Percentiles rank a stretch among this genome's conserved stretches.
phyloP scores from a whole-genome alignment of 2,797 vertebrate genomes.

The Antrozous pallidus region DNA sequence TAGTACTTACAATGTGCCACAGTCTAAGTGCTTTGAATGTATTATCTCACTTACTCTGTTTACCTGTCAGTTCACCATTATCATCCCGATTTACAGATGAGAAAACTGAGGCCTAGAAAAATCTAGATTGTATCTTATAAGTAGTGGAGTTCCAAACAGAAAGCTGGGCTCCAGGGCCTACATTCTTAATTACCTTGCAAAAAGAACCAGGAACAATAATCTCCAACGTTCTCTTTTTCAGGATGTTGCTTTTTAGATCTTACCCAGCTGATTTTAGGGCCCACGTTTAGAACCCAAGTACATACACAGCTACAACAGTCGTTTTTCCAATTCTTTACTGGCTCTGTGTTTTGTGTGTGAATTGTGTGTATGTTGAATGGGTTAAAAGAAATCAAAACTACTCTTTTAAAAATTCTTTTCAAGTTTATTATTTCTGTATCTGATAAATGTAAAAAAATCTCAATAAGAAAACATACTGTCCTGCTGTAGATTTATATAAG shows the following conservation, averaged over 20 bases:
- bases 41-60: not conserved
- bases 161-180: not conserved
- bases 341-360: not conserved
- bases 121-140: not conserved
- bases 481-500: not conserved
- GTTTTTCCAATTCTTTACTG: not conserved
- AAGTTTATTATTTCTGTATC: not conserved
- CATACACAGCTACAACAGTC: not conserved
- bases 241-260: slow-evolving; percentile 20
- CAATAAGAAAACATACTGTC: not conserved
- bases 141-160: not conserved
- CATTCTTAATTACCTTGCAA: not conserved
- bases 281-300: not conserved
- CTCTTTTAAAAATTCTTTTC: slow-evolving; percentile 18
- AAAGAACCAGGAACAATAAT: not conserved
- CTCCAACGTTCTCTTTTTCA: not conserved
- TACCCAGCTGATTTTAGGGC: not conserved
- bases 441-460: not conserved
- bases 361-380: not conserved
- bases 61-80: not conserved
- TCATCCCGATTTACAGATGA: not conserved
- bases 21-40: not conserved
- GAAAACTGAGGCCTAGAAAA: slow-evolving; percentile 26
- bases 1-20: not conserved
- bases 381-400: not conserved